These are phyloP conservation scores for Hephaestus fuliginosus DNA, from an alignment of 2,797 vertebrate genomes.

Conservation along the genomic window DNA sequence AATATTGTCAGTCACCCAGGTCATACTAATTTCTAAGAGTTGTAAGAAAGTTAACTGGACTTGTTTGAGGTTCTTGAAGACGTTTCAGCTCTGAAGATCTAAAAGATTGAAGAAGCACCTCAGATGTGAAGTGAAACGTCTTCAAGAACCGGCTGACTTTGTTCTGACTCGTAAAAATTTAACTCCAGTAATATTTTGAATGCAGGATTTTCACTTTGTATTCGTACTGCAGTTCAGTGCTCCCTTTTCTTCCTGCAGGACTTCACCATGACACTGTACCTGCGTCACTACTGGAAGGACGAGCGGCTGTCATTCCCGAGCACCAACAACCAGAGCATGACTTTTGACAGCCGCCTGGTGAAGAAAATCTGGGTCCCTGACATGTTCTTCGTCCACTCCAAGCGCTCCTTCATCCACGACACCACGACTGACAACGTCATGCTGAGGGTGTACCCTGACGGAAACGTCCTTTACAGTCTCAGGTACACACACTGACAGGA, in stretches of 20 bases:
- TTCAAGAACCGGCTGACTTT: no score
- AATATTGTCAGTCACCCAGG: no score
- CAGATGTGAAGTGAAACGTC: no score
- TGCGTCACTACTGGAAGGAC: slow-evolving; percentile 98
- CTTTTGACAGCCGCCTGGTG: slow-evolving; percentile 95
- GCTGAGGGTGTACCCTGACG: slow-evolving; percentile 96
- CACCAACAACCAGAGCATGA: slow-evolving; percentile 98
- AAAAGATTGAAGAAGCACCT: no score
- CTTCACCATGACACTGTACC: slow-evolving; percentile 98
- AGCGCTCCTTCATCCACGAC: slow-evolving; percentile 98
- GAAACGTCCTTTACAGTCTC: slow-evolving; percentile 97
- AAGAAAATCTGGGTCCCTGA: slow-evolving; percentile 99
- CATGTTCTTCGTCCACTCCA: slow-evolving; percentile 99
- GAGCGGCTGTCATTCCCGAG: slow-evolving; percentile 95
- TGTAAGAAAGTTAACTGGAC: no score
- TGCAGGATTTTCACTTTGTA: background rate
- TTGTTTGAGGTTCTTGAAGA: no score
- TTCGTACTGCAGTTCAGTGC: background rate
- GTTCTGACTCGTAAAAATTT: no score
- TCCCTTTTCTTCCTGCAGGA: slow-evolving; percentile 83
- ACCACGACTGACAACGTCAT: slow-evolving; percentile 98
- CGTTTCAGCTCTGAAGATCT: no score
- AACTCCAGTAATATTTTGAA: background rate
- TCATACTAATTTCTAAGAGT: no score
- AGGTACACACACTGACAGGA: slow-evolving; percentile 82